Percentiles rank a stretch among this genome's conserved stretches.
Conservation (phyloP, 2,888 invertebrate genomes). For the Acronicta aceris region DNA sequence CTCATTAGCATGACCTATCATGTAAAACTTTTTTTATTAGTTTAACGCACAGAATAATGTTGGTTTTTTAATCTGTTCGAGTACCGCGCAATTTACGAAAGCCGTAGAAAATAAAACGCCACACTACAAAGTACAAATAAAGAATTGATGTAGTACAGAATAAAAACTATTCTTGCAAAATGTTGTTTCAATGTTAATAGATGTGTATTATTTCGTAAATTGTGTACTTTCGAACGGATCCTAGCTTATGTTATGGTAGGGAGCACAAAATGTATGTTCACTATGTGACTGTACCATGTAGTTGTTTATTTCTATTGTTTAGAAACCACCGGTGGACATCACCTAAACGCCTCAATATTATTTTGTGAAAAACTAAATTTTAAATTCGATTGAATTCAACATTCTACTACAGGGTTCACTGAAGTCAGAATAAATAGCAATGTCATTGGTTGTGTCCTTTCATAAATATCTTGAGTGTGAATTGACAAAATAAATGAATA, state of each 20-base stretch:
- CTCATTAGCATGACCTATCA: slow-evolving; percentile 84
- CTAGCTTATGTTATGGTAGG: slow-evolving; percentile 45
- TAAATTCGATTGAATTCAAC: slow-evolving; percentile 11
- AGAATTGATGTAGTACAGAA: slow-evolving; percentile 55
- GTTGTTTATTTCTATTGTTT: slow-evolving; percentile 31
- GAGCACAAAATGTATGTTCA: slow-evolving; percentile 56
- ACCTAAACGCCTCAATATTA: slow-evolving; percentile 21
- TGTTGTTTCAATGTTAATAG: slow-evolving; percentile 53
- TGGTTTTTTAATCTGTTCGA: slow-evolving; percentile 57
- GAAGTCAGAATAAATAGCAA: no score
- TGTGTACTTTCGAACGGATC: slow-evolving; percentile 39
- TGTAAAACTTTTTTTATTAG: slow-evolving; percentile 73
- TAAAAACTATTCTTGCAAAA: slow-evolving; percentile 44
- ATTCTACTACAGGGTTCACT: background rate
- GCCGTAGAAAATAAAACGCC: slow-evolving; percentile 41
- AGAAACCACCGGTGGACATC: slow-evolving; percentile 17
- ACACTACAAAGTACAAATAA: slow-evolving; percentile 58
- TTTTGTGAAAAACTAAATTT: slow-evolving; percentile 26
- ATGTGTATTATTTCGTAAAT: slow-evolving; percentile 54
- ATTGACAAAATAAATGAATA: background rate
- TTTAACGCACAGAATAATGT: slow-evolving; percentile 64
- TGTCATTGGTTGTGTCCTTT: no score
- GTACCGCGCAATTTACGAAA: slow-evolving; percentile 44
- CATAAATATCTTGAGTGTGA: no score
- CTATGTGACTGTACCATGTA: slow-evolving; percentile 40